Evolutionary conservation across 1,140 invertebrate species (phyloP), one percentile per base, ranked within the genome.

Genomic region (Psix sp.): DNA sequence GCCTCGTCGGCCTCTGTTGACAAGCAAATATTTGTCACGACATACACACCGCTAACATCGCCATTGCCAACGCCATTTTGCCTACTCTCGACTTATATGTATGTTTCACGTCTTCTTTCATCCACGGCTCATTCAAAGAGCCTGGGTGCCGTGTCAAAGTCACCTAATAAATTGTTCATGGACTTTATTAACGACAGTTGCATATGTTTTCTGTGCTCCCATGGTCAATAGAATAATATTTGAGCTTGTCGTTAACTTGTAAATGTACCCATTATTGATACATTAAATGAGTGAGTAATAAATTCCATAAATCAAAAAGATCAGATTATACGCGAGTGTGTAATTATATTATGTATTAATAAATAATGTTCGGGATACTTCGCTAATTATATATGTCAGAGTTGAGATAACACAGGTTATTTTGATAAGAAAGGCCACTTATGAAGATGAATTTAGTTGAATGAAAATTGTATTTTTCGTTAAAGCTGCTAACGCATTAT

Each of bases 1-100:
- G 48, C 56, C 60, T 46, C 81, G 74, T 76, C 72, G 62, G 46
- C 45, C 65, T 81, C 77, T 84, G 82, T 84, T 84, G 83, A 84
- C 83, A 78, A 71, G 82, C 80, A 85, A 85, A 85, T 85, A 85
- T 85, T 85, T 85, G 80, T 82, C 79, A 77, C 83, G 77, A 78
- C 80, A 84, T 80, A 82, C 79, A 75, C 76, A 80, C 79, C 83
- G 82, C 79, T 75, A 80, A 77, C 76, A 76, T 79, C 76, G 70
- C 71, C 74, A 73, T 73, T 75, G 79, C 76, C 76, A 76, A 78
- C 76, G 70, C 71, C 74, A 73, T 73, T 73, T 73, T 73, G 62
- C 73, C 63, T 46, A 48, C 49, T 70, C 42, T 65, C 77, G 48
- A 73, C 71, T 59, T 29, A 29, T 60, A 70, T 74, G 52, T 49